phyloP scores from a whole-genome alignment of 2,888 invertebrate genomes.

The Macrosoma leucophasiata region DNA sequence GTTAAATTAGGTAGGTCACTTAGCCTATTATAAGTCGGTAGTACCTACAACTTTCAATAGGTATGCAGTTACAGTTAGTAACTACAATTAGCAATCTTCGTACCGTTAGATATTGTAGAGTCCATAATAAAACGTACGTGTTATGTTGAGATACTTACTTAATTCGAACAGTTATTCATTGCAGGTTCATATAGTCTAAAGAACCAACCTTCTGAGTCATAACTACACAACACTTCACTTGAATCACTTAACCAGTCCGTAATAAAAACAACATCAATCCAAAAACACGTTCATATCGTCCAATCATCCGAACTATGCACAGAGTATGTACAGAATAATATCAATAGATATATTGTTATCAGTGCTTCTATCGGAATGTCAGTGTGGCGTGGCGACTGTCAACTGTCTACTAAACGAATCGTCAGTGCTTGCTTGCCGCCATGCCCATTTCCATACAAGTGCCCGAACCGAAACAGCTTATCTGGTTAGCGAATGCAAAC shows the following conservation, averaged over 20 bases:
- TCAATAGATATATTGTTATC: conserved; percentile 67
- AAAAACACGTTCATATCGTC: conserved; percentile 24
- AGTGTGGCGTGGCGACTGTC: conserved; percentile 75
- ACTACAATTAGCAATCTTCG: no score
- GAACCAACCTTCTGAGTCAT: conserved; percentile 43
- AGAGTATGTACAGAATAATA: conserved; percentile 59
- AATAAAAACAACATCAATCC: conserved; percentile 19
- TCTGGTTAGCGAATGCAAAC: conserved; percentile 21
- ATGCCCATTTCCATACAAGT: conserved; percentile 63
- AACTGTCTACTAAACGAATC: conserved; percentile 75
- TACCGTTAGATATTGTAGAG: no score
- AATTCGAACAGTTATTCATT: no score
- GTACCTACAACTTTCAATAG: no score
- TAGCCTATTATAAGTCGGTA: no score
- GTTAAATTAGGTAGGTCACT: no score
- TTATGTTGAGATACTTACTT: no score
- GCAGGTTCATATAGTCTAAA: no score
- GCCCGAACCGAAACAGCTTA: conserved; percentile 28
- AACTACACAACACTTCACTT: conserved; percentile 53
- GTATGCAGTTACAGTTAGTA: no score
- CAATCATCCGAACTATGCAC: conserved; percentile 35
- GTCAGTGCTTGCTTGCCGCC: conserved; percentile 69
- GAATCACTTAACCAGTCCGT: conserved; percentile 21
- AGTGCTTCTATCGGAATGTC: conserved; percentile 72
- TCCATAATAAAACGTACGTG: no score